These are phyloP conservation scores for Darevskia mixta DNA, from an alignment of 2,797 vertebrate genomes.

Conservation along the genomic window DNA sequence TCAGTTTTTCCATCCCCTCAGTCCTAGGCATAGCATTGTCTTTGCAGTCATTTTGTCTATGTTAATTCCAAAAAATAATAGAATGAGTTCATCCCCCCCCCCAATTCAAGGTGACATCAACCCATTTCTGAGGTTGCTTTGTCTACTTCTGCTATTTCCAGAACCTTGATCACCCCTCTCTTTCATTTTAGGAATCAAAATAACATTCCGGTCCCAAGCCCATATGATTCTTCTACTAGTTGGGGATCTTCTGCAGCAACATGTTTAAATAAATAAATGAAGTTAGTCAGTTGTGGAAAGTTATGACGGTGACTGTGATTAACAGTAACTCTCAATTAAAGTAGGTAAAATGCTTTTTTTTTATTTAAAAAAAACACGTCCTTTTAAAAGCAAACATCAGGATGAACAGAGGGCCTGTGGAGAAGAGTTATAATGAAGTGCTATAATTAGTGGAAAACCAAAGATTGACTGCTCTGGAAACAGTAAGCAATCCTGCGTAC, in stretches of 20 bases:
- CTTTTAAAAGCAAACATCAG: slow-evolving; percentile 9
- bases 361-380: not conserved
- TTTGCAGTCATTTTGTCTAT: not conserved
- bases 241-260: not conserved
- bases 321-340: not conserved
- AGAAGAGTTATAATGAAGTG: not conserved
- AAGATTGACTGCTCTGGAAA: slow-evolving; percentile 2
- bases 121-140: not conserved
- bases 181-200: too few relatives aligned
- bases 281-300: not conserved
- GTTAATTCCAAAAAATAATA: slow-evolving; percentile 1
- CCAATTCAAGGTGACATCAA: not conserved
- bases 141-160: not conserved
- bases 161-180: not conserved
- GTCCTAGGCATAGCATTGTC: not conserved
- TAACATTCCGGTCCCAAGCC: too few relatives aligned
- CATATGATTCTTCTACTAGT: not conserved
- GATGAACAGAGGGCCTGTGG: not conserved
- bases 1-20: too few relatives aligned
- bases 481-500: not conserved
- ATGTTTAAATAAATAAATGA: too few relatives aligned
- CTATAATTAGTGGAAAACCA: not conserved
- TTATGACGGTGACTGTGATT: not conserved
- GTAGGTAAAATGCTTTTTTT: not conserved
- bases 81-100: not conserved